Base-by-base conservation (phyloP, 2,888 invertebrate species). In the Athrips mouffetella region DNA sequence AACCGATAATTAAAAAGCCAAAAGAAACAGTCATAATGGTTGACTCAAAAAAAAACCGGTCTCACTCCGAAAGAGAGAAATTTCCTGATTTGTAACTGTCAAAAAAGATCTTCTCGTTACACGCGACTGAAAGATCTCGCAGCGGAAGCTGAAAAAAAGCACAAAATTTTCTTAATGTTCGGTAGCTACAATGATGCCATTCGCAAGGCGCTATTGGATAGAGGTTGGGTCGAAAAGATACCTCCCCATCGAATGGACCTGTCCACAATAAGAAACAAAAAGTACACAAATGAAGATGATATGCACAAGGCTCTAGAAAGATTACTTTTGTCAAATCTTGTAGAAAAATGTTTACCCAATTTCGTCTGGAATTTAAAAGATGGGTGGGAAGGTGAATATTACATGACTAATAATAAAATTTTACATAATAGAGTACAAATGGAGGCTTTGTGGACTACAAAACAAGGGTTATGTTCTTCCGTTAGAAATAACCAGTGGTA, bases 191-290 rank as follows among this genome's bases (percentile, higher is more conserved):
- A 75, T 20, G n/a, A n/a, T 6, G 77, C 89, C 1, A 76, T 93
- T 7, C 79, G 91, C 39, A 85, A 82, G 55, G 92, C 93, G 0
- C 76, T 95, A 49, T 58, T 90, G 37, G 88, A 90, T 35, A 81
- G 87, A 27, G 94, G 94, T 0, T 95, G 94, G 94, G 78, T 94
- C 1, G 94, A 95, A 74, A 94, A 94, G 75, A 70, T 91, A 23
- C 78, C 90, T 5, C 52, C 67, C 1, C 68, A 67, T 42, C 67
- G 65, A 56, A 85, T 87, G 81, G 86, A 80, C 57, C 57, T 87
- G 25, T 50, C 65, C 2, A 83, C 70, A 73, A 72, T 89, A 60
- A 61, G 68, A 51, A 76, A 73, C 30, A 75, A 76, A 16, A 60
- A 56, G 0, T 61, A 62, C 49, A 59, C 65, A 3, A 66, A 62